Evolutionary conservation across 2,113 vertebrate species (phyloP), one percentile per base, ranked within the genome.

Genomic region (Perognathus longimembris): DNA sequence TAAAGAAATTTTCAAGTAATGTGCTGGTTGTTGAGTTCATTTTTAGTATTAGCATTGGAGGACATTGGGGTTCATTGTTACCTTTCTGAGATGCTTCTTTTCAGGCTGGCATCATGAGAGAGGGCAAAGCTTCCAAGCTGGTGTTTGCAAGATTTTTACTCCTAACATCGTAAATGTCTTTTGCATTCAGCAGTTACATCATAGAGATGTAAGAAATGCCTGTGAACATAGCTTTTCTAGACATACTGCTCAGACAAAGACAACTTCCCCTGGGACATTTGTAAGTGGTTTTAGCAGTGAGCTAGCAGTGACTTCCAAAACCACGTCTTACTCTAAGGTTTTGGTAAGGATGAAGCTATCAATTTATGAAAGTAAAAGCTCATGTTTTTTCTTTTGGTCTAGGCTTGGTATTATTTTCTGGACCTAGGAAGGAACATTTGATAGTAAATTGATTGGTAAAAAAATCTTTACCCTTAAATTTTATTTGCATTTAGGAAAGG

Each of bases 401-500:
- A 26, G 17, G 38, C 30, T 57, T 59, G 36, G 45, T 89, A 1
- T n/a, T 57, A 64, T 6, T 32, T 9, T 20, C 17, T n/a, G 2
- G 11, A 14, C 83, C 54, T 22, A 54, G 45, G 38, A 66, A 85
- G 24, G 11, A 71, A 0, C 6, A 6, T 63, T 77, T 76, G 28
- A 30, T 75, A 6, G 40, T 79, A 24, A 75, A 54, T 70, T 78
- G 30, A 20, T 67, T 88, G 22, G n/a, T 26, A 45, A 74, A 66
- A 74, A 66, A 77, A 42, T 50, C 34, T 18, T 22, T 93, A 88
- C 34, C 15, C 17, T 40, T 69, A 21, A 40, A 73, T 79, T 93
- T 96, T 82, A 36, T 36, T 86, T 92, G 70, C 34, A 83, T 45
- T 22, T 34, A 6, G 59, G n/a, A 81, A 80, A 32, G 15, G 50